Evolutionary conservation across 2,888 invertebrate species (phyloP).

Genomic region (Myopa testacea): DNA sequence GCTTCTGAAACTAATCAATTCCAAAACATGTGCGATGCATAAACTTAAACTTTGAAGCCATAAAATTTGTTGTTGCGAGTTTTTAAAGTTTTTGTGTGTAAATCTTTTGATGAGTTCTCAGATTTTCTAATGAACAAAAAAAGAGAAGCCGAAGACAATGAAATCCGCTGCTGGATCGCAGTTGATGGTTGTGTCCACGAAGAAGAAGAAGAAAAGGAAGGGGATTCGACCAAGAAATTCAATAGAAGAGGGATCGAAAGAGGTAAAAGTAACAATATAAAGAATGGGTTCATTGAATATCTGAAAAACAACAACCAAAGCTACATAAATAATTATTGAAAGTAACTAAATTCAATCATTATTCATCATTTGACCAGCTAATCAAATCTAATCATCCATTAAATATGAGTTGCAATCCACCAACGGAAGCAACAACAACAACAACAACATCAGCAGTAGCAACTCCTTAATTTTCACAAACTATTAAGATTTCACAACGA

Average conservation of each 20-base stretch:
- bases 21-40: conserved; percentile 8
- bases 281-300: too few species aligned
- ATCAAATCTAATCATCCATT: neutral
- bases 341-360: neutral
- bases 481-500: too few species aligned
- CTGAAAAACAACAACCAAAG: too few species aligned
- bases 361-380: conserved; percentile 10
- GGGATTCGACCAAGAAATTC: too few species aligned
- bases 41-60: neutral
- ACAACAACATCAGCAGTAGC: neutral
- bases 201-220: too few species aligned
- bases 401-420: neutral
- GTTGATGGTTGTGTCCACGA: too few species aligned
- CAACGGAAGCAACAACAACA: too few species aligned
- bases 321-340: too few species aligned
- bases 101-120: neutral
- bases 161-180: neutral
- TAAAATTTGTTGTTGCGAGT: neutral
- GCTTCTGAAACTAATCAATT: conserved; percentile 17
- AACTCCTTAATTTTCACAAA: conserved; percentile 9
- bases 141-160: neutral
- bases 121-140: neutral
- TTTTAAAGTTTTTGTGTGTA: neutral
- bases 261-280: too few species aligned
- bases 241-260: too few species aligned